Base-by-base conservation (phyloP, 2,888 invertebrate genomes). In the Lasioglossum calceatum region DNA sequence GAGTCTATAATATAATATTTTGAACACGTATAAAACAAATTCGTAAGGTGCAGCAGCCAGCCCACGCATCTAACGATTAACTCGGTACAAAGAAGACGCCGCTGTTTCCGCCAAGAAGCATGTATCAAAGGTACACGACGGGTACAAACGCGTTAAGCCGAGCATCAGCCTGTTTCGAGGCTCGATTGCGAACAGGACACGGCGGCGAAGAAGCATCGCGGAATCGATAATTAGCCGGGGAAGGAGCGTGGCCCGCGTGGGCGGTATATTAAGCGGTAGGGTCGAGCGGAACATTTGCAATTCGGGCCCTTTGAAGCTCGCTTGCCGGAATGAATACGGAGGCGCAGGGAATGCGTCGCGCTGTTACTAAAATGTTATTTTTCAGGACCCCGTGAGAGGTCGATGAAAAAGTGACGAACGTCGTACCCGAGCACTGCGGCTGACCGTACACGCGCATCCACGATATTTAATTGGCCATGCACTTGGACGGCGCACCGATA, bases 391-490 rank as follows among this genome's bases (percentile, higher is more conserved):
- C 10, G 39, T 1, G 10, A 4, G 5, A 2, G 70, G 39, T 4
- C 58, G 61, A 16, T 3, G 77, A 77, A 77, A 81, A 81, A 76
- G 72, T 36, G 72, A 81, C 71, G 77, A 81, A 77, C 72, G 61
- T 77, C 71, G 61, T 71, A 42, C 10, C 16, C 47, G 32, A 16
- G n/a, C 36, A 19, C 71, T 81, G 81, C 64, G 77, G 81, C 77
- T 58, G 72, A 72, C 36, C 72, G 54, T 72, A 71, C 81, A 42
- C 50, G 54, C 42, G 67, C 77, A 77, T 84, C 77, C 54, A 81
- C 85, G 81, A 86, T 86, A 86, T 86, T 86, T 88, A 88, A 88
- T 90, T 89, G 90, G 81, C 81, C 89, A 72, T 88, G 81, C 82
- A 84, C 86, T 88, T 86, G 61, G 82, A 88, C 79, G 67, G 80